Evolutionary conservation across 2,888 invertebrate genomes (phyloP).

Genomic region (Pilophorus perplexus): DNA sequence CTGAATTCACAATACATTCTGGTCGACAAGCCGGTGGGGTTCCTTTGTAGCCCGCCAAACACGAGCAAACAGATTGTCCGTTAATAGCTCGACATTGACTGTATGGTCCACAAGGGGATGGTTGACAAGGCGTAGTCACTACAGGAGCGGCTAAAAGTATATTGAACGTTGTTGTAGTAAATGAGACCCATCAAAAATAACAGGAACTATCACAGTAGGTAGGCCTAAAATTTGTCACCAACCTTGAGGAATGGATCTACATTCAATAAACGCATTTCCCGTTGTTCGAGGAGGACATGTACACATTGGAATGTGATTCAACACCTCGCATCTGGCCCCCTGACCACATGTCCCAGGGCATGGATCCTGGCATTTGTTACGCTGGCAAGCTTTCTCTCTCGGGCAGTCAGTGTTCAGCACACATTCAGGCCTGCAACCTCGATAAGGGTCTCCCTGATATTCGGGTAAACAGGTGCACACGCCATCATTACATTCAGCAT

Average conservation of each 20-base stretch:
- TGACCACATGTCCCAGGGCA: conserved; percentile 74
- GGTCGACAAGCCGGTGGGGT: conserved; percentile 64
- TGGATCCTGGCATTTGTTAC: conserved; percentile 56
- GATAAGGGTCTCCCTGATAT: conserved; percentile 68
- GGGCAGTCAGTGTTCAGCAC: conserved; percentile 62
- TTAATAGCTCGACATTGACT: conserved; percentile 72
- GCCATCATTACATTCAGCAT: conserved; percentile 65
- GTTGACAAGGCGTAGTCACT: conserved; percentile 54
- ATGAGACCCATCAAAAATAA: too few relatives aligned
- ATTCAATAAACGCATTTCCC: conserved; percentile 62
- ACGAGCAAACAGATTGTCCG: conserved; percentile 70
- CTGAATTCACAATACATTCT: conserved; percentile 59
- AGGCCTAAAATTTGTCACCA: too few relatives aligned
- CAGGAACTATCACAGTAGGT: too few relatives aligned
- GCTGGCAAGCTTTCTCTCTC: conserved; percentile 55
- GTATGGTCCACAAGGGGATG: conserved; percentile 53
- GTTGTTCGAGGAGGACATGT: conserved; percentile 65
- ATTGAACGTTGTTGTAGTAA: too few relatives aligned
- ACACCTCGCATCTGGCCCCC: conserved; percentile 69
- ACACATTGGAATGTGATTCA: conserved; percentile 75
- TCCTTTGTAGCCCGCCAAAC: conserved; percentile 68
- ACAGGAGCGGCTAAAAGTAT: conserved; percentile 45
- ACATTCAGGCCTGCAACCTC: conserved; percentile 73
- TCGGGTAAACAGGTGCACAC: conserved; percentile 69
- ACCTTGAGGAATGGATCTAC: conserved; percentile 48